A percentile compares a stretch with the other conserved stretches of the same genome.
Evolutionary conservation across 2,888 invertebrate species (phyloP).

Genomic region (Opisthograptis luteolata): DNA sequence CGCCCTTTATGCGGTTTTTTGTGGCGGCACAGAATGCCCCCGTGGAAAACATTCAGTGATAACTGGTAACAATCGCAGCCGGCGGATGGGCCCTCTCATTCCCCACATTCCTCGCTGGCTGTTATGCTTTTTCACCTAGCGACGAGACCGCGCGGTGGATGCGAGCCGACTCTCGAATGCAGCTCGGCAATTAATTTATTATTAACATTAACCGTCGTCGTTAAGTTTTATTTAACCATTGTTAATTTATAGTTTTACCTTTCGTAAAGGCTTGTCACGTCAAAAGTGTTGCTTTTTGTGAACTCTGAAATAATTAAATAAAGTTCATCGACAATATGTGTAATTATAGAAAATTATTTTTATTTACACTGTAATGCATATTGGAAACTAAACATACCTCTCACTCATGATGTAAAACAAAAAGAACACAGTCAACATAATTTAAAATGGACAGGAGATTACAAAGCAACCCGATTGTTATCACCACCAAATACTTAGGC

Average conservation of each 20-base stretch:
- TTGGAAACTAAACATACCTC: too few species aligned
- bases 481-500: constrained; percentile 28
- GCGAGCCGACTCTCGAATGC: constrained; percentile 14
- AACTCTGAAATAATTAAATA: too few species aligned
- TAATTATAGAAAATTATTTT: too few species aligned
- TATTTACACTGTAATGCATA: too few species aligned
- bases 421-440: constrained; percentile 1
- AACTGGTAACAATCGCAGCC: constrained; percentile 84
- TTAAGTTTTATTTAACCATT: constrained; percentile 19
- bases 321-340: too few species aligned
- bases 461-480: constrained; percentile 26
- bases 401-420: too few species aligned
- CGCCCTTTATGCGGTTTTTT: constrained; percentile 83
- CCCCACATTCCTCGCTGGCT: constrained; percentile 77
- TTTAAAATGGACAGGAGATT: constrained; percentile 16
- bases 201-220: constrained; percentile 13
- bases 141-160: constrained; percentile 50
- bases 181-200: constrained; percentile 28
- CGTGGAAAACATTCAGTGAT: constrained; percentile 84
- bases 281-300: background rate
- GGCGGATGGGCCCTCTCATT: constrained; percentile 82
- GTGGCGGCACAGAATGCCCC: constrained; percentile 80
- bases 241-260: constrained; percentile 9
- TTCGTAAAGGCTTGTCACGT: background rate
- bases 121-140: constrained; percentile 79